Evolutionary conservation across 2,888 invertebrate genomes (phyloP).

Genomic region (Linyphia triangularis): DNA sequence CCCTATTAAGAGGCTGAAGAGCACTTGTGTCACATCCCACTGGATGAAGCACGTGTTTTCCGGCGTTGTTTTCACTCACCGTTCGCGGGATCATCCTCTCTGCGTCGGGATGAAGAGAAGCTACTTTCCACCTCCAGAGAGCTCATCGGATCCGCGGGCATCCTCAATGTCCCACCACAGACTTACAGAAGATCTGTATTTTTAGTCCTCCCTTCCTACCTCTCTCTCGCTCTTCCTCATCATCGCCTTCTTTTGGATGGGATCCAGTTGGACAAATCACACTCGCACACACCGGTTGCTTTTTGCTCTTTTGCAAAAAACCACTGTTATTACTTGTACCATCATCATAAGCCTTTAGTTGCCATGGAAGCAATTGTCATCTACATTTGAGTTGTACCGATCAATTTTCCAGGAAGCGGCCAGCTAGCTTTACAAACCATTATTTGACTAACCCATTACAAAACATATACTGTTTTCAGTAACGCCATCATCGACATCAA

Average conservation of each 20-base stretch:
- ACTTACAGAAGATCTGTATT: constrained; percentile 52
- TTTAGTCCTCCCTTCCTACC: constrained; percentile 55
- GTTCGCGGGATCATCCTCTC: constrained; percentile 73
- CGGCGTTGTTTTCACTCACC: constrained; percentile 36
- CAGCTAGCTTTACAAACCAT: too few relatives aligned
- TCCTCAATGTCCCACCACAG: constrained; percentile 59
- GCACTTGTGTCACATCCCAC: too few relatives aligned
- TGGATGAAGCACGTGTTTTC: not conserved
- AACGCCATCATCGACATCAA: too few relatives aligned
- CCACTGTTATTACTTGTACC: too few relatives aligned
- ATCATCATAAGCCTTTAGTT: too few relatives aligned
- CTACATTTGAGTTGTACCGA: too few relatives aligned
- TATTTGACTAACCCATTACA: too few relatives aligned
- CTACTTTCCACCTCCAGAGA: constrained; percentile 34
- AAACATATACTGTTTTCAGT: too few relatives aligned
- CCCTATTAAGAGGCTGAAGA: too few relatives aligned
- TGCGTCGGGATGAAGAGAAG: constrained; percentile 30
- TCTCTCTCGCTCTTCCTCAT: constrained; percentile 20
- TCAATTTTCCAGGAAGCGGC: too few relatives aligned
- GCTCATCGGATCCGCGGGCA: constrained; percentile 52
- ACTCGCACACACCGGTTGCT: constrained; percentile 54
- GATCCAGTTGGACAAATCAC: constrained; percentile 55
- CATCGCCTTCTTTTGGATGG: constrained; percentile 36
- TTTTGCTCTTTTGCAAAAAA: not conserved
- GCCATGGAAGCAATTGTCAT: too few relatives aligned